Conservation (phyloP, 2,113 vertebrate genomes). For the Chaetodon auriga region DNA sequence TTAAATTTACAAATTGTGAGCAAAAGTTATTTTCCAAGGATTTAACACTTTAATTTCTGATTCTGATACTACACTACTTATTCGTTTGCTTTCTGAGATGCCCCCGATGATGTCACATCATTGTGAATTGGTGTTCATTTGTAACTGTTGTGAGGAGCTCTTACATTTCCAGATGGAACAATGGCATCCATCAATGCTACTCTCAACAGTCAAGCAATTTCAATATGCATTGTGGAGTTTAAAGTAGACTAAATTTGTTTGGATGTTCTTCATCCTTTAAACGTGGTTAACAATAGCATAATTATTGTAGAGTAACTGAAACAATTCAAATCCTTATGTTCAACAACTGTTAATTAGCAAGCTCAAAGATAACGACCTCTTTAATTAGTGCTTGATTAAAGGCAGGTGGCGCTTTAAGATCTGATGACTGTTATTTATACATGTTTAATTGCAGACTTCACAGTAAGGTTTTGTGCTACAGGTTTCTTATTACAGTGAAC, state of each 20-base stretch:
- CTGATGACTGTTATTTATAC: background rate
- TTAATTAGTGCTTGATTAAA: conserved; percentile 22
- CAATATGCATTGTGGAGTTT: background rate
- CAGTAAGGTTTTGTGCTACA: conserved; percentile 31
- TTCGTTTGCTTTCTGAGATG: background rate
- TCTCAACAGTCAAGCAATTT: background rate
- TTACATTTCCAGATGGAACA: background rate
- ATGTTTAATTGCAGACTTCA: conserved; percentile 22
- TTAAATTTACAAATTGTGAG: background rate
- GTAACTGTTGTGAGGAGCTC: background rate
- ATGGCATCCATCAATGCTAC: background rate
- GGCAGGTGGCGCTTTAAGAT: conserved; percentile 7
- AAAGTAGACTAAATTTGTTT: background rate
- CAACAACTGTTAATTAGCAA: conserved; percentile 21
- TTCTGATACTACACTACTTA: background rate
- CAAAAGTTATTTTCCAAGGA: background rate
- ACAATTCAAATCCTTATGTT: conserved; percentile 9
- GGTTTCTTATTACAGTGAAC: conserved; percentile 5
- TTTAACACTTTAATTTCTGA: background rate
- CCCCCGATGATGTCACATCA: background rate
- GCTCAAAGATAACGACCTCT: background rate
- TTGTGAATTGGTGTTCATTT: background rate
- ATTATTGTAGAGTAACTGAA: conserved; percentile 1
- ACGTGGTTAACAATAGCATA: background rate
- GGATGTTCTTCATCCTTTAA: background rate